phyloP scores from a whole-genome alignment of 2,888 invertebrate genomes.

The Acleris literana region DNA sequence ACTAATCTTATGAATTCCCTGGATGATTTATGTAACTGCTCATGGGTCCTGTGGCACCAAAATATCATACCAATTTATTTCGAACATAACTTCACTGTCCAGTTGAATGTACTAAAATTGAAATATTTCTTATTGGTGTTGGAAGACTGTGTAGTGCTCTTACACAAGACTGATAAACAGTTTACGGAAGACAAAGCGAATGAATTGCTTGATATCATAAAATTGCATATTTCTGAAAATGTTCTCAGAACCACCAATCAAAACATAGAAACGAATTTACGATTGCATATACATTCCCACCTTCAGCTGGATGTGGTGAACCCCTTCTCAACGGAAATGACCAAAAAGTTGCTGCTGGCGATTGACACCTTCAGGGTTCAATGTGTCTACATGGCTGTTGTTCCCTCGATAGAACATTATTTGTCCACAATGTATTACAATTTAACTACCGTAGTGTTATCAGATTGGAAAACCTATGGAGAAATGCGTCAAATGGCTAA shows the following conservation, averaged over 20 bases:
- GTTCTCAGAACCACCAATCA: slow-evolving; percentile 90
- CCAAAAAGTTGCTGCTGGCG: slow-evolving; percentile 85
- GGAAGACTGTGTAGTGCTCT: slow-evolving; percentile 69
- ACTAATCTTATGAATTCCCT: slow-evolving; percentile 84
- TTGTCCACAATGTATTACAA: slow-evolving; percentile 98
- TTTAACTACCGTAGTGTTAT: slow-evolving; percentile 97
- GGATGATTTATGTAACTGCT: slow-evolving; percentile 86
- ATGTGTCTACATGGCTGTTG: slow-evolving; percentile 84
- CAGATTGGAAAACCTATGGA: slow-evolving; percentile 98
- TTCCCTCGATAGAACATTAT: slow-evolving; percentile 92
- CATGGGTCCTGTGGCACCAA: slow-evolving; percentile 92
- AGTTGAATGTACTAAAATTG: slow-evolving; percentile 86
- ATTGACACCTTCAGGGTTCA: slow-evolving; percentile 82
- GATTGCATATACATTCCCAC: slow-evolving; percentile 96
- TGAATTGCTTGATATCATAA: slow-evolving; percentile 64
- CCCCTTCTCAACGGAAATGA: slow-evolving; percentile 88
- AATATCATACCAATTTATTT: slow-evolving; percentile 90
- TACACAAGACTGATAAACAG: slow-evolving; percentile 65
- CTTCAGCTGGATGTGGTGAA: slow-evolving; percentile 89
- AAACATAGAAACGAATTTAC: slow-evolving; percentile 95
- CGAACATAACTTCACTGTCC: slow-evolving; percentile 87
- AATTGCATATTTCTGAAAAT: slow-evolving; percentile 78
- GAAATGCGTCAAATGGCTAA: slow-evolving; percentile 97
- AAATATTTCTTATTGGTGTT: slow-evolving; percentile 75
- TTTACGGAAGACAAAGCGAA: slow-evolving; percentile 56